These are phyloP conservation scores for Drosophila kanekoi DNA, from an alignment of 2,888 invertebrate species.

Conservation along the genomic window DNA sequence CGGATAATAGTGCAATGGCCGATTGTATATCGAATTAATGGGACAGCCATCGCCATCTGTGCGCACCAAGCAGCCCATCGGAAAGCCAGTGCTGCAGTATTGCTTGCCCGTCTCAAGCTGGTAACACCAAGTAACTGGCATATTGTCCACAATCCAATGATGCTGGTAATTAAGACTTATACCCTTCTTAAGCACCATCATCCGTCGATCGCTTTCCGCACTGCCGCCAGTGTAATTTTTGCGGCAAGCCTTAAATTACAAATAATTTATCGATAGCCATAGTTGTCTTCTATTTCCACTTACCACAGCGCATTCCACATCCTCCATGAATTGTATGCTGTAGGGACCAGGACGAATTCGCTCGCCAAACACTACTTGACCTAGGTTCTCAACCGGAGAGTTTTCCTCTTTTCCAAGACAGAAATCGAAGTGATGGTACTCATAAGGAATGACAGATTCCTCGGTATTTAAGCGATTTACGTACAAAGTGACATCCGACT, in stretches of 20 bases:
- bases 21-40: slow-evolving; percentile 87
- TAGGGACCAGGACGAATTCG: slow-evolving; percentile 97
- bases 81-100: slow-evolving; percentile 98
- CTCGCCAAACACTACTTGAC: slow-evolving; percentile 99
- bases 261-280: background rate
- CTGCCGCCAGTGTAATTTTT: slow-evolving; percentile 90
- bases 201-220: slow-evolving; percentile 88
- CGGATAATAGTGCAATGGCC: slow-evolving; percentile 93
- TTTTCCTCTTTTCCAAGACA: slow-evolving; percentile 91
- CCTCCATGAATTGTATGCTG: slow-evolving; percentile 92
- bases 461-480: slow-evolving; percentile 99
- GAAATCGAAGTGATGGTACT: slow-evolving; percentile 99
- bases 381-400: slow-evolving; percentile 98
- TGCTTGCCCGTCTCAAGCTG: slow-evolving; percentile 89
- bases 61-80: slow-evolving; percentile 97
- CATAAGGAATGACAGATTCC: slow-evolving; percentile 98
- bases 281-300: slow-evolving; percentile 25
- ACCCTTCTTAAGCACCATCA: slow-evolving; percentile 95
- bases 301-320: slow-evolving; percentile 87
- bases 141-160: slow-evolving; percentile 99
- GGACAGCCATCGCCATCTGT: slow-evolving; percentile 86
- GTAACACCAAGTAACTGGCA: slow-evolving; percentile 99
- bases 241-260: slow-evolving; percentile 86
- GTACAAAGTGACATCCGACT: slow-evolving; percentile 95
- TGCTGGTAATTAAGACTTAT: slow-evolving; percentile 98